phyloP scores from a whole-genome alignment of 2,888 invertebrate species.

The Tryphoninae sp. region DNA sequence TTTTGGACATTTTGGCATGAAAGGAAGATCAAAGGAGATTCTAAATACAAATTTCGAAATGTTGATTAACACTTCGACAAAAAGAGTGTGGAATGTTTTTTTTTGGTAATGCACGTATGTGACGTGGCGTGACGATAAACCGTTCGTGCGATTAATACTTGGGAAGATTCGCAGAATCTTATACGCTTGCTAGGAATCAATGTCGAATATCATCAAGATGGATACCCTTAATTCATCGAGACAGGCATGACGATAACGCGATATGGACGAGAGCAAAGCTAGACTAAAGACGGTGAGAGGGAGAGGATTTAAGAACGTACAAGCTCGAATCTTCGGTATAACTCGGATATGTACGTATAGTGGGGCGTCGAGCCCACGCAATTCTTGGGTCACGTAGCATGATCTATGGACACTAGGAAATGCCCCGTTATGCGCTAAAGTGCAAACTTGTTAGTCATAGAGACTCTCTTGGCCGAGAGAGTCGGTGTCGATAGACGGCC shows the following conservation, averaged over 20 bases:
- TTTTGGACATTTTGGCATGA: too few species aligned
- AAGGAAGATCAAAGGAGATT: background rate
- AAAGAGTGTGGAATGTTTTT: background rate
- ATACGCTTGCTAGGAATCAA: too few species aligned
- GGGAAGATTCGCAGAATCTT: too few species aligned
- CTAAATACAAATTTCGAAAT: background rate
- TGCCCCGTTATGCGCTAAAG: conserved; percentile 80
- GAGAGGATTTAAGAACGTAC: conserved; percentile 36
- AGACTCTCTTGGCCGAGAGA: conserved; percentile 60
- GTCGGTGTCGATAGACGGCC: conserved; percentile 61
- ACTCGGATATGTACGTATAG: conserved; percentile 39
- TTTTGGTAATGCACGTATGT: background rate
- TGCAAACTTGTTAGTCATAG: conserved; percentile 81
- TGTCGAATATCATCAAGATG: too few species aligned
- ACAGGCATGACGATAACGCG: too few species aligned
- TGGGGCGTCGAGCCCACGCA: conserved; percentile 75
- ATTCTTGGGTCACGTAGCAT: conserved; percentile 78
- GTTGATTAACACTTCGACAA: background rate
- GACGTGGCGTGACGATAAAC: too few species aligned
- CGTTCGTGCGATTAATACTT: too few species aligned
- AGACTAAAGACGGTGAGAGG: background rate
- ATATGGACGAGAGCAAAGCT: conserved; percentile 8
- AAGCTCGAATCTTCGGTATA: conserved; percentile 34
- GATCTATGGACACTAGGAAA: conserved; percentile 78
- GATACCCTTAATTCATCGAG: too few species aligned